Evolutionary conservation across 2,888 invertebrate genomes (phyloP), one percentile per base, ranked within the genome.

Genomic region (Hemithea aestivaria): DNA sequence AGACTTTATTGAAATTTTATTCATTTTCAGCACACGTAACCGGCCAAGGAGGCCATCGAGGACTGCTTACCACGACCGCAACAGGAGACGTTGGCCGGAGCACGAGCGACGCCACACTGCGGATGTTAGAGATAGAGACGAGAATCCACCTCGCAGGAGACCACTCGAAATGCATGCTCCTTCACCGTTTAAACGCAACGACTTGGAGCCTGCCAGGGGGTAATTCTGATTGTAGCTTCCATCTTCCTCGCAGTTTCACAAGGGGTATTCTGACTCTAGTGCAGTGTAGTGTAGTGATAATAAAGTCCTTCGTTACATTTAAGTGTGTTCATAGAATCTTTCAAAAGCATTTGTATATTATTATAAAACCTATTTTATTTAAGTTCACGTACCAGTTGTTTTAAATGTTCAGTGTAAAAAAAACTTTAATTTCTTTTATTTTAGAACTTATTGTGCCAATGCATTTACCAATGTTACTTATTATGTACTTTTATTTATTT

Each of bases 11-110:
- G 34, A 36, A 45, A 47, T 49, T 31, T 50, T 37, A 24, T 44
- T 49, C 34, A 22, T 31, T 68, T 63, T 22, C 69, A 83, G 80
- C 48, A 54, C 74, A 40, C 73, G 72, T 27, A 66, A 58, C 29
- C 66, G 73, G 22, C 55, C 65, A 11, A 67, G 76, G 33, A 62
- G 79, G 48, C 83, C 82, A 6, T 66, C 74, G 1, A 69, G 79
- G 1, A 60, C 66, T 25, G 58, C 67, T 27, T 71, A 81, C 52
- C 72, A 74, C 31, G 84, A 84, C 23, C 69, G 77, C 23, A 76
- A 66, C 47, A 66, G 73, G 23, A 63, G 74, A 40, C 64, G 77
- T 27, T 72, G 69, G 66, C 80, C 78, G 0, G 61, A 65, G 1
- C 63, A 61, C 0, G 61, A 65, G 1, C 63, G 62, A 10, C 64